These are phyloP conservation scores for Nebria ingens DNA, from an alignment of 1,140 invertebrate species.

Conservation along the genomic window DNA sequence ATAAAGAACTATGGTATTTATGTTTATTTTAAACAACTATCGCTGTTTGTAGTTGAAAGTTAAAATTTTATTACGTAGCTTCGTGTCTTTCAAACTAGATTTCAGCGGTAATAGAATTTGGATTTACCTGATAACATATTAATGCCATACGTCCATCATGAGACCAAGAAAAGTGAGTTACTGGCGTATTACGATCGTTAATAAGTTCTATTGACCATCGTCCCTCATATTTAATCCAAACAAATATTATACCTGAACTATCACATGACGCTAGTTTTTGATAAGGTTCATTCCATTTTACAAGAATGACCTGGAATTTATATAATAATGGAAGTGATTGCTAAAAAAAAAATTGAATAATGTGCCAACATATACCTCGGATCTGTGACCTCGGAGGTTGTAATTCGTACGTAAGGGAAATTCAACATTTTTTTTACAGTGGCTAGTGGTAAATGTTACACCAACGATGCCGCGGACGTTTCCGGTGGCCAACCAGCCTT, in stretches of 20 bases:
- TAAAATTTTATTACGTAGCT: neutral
- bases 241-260: slow-evolving; percentile 95
- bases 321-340: neutral
- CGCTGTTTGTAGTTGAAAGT: too few species aligned
- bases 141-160: slow-evolving; percentile 97
- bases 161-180: slow-evolving; percentile 96
- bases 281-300: slow-evolving; percentile 98
- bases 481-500: slow-evolving; percentile 95
- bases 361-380: slow-evolving; percentile 59
- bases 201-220: slow-evolving; percentile 98
- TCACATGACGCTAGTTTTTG: slow-evolving; percentile 97
- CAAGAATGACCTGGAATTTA: slow-evolving; percentile 73
- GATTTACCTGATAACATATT: slow-evolving; percentile 85
- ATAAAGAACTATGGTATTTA: slow-evolving; percentile 5
- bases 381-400: slow-evolving; percentile 91
- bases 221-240: slow-evolving; percentile 99
- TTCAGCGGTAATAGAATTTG: slow-evolving; percentile 11
- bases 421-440: slow-evolving; percentile 72
- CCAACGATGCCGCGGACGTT: slow-evolving; percentile 91
- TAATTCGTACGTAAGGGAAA: slow-evolving; percentile 89
- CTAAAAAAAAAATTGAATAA: slow-evolving; percentile 6
- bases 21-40: too few species aligned
- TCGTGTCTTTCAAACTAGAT: neutral
- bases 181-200: slow-evolving; percentile 93
- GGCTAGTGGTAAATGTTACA: slow-evolving; percentile 90